A percentile compares a stretch with the other conserved stretches of the same genome.
phyloP scores from a whole-genome alignment of 2,113 vertebrate genomes.

The Nasalis larvatus region DNA sequence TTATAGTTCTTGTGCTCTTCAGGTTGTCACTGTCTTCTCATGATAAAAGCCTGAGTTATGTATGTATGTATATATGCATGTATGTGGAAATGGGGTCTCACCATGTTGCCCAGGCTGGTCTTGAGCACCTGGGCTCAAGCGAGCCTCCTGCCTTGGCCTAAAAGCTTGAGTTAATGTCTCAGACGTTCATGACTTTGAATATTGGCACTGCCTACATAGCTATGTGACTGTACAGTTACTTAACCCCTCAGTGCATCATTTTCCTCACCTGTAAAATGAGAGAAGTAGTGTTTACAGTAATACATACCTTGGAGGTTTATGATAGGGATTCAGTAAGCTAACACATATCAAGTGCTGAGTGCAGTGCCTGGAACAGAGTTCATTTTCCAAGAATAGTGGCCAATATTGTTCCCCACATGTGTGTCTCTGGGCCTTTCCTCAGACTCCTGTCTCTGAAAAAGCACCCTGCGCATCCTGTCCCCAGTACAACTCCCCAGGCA shows the following conservation, averaged over 20 bases:
- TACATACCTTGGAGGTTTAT: background rate
- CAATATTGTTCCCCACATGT: background rate
- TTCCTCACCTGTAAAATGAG: slow-evolving; percentile 8
- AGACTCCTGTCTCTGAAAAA: background rate
- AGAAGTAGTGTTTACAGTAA: background rate
- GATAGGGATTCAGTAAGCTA: background rate
- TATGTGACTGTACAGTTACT: background rate
- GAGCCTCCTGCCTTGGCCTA: too few species aligned
- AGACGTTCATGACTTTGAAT: background rate
- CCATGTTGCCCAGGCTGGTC: too few species aligned
- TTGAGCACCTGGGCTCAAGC: too few species aligned
- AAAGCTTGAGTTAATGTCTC: background rate
- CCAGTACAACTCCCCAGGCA: background rate
- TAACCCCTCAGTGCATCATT: background rate
- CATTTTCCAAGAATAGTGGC: background rate
- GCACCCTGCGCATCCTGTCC: background rate
- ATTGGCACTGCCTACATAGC: background rate
- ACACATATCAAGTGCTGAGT: background rate
- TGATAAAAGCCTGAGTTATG: background rate
- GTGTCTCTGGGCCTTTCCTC: background rate
- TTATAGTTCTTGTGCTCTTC: background rate
- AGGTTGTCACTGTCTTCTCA: background rate
- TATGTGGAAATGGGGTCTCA: too few species aligned
- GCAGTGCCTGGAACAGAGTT: background rate
- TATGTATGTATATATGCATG: too few species aligned